phyloP scores from a whole-genome alignment of 1,140 invertebrate genomes.

The Portunus trituberculatus region DNA sequence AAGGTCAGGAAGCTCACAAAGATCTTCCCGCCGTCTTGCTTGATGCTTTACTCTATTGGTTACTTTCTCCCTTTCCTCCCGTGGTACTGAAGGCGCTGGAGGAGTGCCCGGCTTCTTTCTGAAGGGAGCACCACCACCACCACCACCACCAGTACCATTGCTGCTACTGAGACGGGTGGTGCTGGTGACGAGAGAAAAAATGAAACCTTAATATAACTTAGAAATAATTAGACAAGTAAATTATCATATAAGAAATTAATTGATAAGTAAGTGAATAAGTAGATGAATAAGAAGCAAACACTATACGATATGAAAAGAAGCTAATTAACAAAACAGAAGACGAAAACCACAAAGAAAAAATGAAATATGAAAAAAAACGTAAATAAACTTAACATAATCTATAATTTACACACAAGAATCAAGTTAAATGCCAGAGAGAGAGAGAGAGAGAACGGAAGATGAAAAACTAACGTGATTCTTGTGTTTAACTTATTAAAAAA shows the following conservation, averaged over 20 bases:
- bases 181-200: too few species aligned
- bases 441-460: not conserved
- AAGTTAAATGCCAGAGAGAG: too few species aligned
- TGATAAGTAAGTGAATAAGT: too few species aligned
- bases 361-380: not conserved
- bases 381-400: not conserved
- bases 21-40: conserved; percentile 6
- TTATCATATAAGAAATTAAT: too few species aligned
- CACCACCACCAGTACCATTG: not conserved
- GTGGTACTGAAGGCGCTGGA: not conserved
- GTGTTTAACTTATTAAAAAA: not conserved
- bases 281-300: not conserved
- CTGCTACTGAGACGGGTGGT: not conserved
- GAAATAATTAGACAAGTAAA: too few species aligned
- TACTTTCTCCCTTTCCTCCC: not conserved
- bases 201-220: too few species aligned
- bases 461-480: not conserved
- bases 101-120: not conserved
- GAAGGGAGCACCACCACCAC: not conserved
- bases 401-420: conserved; percentile 22
- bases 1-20: not conserved
- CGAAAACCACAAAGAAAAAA: not conserved
- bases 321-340: not conserved
- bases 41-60: not conserved
- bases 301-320: not conserved